A percentile compares a stretch with the other conserved stretches of the same genome.
Evolutionary conservation across 2,888 invertebrate genomes (phyloP).

Genomic region (Blera fallax): DNA sequence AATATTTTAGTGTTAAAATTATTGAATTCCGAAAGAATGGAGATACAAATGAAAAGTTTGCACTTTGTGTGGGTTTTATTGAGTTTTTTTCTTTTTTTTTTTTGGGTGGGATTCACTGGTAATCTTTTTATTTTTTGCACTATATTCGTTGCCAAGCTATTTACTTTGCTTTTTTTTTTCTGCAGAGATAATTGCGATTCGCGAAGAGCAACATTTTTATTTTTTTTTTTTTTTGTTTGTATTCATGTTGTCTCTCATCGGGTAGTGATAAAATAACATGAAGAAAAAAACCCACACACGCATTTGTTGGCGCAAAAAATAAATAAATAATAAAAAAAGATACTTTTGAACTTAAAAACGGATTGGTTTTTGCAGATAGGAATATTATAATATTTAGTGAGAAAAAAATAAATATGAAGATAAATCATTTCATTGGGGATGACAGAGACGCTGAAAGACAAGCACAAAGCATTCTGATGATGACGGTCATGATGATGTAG

Average conservation of each 20-base stretch:
- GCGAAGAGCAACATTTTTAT: conserved; percentile 10
- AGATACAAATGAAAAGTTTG: not conserved
- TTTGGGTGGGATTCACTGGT: not conserved
- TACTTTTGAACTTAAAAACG: conserved; percentile 13
- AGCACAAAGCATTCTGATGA: not conserved
- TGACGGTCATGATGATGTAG: not conserved
- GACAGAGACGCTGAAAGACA: not conserved
- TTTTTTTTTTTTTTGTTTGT: conserved; percentile 6
- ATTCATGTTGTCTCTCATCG: conserved; percentile 33
- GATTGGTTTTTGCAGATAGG: not conserved
- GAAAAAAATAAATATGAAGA: not conserved
- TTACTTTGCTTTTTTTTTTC: conserved; percentile 1
- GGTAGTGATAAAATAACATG: conserved; percentile 12
- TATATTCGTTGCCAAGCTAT: conserved; percentile 33
- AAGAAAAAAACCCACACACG: conserved; percentile 12
- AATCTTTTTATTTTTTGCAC: conserved; percentile 11
- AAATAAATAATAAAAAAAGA: conserved; percentile 25
- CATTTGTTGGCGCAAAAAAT: not conserved
- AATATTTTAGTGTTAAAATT: not conserved
- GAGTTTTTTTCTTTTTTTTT: not conserved
- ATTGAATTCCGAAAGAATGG: not conserved
- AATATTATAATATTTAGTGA: not conserved
- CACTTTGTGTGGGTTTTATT: conserved; percentile 30
- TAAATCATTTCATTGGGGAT: not conserved
- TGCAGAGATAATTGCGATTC: conserved; percentile 58